Conservation (phyloP, 2,797 vertebrate genomes). For the Neomorphus geoffroyi region DNA sequence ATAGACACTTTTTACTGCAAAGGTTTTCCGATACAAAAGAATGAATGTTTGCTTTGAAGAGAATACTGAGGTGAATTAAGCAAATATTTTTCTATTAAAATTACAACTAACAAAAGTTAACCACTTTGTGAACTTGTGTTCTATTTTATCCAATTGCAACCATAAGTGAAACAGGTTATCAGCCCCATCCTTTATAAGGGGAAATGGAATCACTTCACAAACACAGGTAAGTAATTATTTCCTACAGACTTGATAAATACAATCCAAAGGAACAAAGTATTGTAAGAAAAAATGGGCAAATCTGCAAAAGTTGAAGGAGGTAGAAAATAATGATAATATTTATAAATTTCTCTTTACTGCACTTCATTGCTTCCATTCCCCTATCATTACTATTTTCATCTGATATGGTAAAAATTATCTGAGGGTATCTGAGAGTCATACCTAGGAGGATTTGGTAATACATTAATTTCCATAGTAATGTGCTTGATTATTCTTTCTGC, state of each 20-base stretch:
- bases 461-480: neutral
- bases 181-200: neutral
- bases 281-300: neutral
- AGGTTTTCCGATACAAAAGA: neutral
- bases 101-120: neutral
- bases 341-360: neutral
- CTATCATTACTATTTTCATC: neutral
- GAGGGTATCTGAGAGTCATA: neutral
- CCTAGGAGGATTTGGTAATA: neutral
- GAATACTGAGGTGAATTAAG: neutral
- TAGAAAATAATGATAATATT: neutral
- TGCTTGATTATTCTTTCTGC: neutral
- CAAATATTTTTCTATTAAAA: neutral
- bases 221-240: neutral
- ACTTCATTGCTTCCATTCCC: neutral
- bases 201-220: neutral
- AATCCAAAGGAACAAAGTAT: neutral
- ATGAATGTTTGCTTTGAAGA: neutral
- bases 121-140: neutral
- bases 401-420: neutral
- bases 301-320: neutral
- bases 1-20: neutral
- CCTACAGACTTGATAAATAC: neutral
- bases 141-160: neutral
- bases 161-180: neutral